These are phyloP conservation scores for Coregonus ussuriensis DNA, from an alignment of 2,797 vertebrate species.

Conservation along the genomic window DNA sequence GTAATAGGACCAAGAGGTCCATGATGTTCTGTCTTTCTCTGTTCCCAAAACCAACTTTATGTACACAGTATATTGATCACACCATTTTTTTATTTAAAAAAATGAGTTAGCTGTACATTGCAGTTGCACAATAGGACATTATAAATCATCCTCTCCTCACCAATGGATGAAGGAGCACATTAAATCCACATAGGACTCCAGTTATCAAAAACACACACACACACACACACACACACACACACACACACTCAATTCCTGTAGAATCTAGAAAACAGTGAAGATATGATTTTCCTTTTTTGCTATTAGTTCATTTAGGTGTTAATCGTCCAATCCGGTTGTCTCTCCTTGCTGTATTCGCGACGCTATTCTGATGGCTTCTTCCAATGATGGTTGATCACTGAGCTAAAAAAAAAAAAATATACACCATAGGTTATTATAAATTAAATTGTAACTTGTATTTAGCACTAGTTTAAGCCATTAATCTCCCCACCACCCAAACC, in stretches of 20 bases:
- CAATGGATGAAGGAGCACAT: constrained; percentile 62
- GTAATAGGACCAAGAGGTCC: too few species aligned
- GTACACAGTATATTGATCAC: constrained; percentile 3
- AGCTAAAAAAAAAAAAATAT: constrained; percentile 75
- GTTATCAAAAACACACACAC: constrained; percentile 85
- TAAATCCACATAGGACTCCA: constrained; percentile 72
- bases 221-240: background rate
- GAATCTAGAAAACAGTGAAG: constrained; percentile 58
- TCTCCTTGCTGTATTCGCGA: constrained; percentile 99
- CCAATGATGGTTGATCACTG: constrained; percentile 94
- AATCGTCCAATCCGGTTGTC: constrained; percentile 94
- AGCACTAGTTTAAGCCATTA: constrained; percentile 2
- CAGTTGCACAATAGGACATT: constrained; percentile 62
- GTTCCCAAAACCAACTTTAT: background rate
- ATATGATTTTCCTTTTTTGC: constrained; percentile 56
- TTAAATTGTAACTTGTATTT: background rate
- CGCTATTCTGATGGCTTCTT: constrained; percentile 99
- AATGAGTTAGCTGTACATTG: constrained; percentile 74
- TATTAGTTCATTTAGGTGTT: constrained; percentile 70
- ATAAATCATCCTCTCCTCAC: constrained; percentile 56
- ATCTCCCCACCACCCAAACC: constrained; percentile 1
- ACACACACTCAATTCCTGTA: constrained; percentile 69
- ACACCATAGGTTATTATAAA: constrained; percentile 11
- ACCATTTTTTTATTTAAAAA: constrained; percentile 51
- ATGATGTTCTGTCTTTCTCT: too few species aligned